Percentiles rank a stretch among this genome's conserved stretches.
Conservation (phyloP, 2,113 vertebrate genomes). For the Gadus macrocephalus region DNA sequence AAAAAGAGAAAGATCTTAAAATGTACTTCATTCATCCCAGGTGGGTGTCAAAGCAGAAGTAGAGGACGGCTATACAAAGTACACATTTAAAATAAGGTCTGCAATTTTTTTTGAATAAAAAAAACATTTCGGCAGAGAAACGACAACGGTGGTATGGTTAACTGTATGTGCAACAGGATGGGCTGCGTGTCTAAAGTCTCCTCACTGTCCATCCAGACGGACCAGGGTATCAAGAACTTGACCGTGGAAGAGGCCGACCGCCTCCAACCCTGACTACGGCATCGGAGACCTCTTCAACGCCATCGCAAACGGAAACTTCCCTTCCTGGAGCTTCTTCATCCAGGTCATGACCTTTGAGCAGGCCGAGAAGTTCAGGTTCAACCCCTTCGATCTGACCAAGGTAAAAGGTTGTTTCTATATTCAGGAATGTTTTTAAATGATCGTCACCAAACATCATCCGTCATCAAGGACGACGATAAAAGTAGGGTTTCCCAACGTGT, state of each 20-base stretch:
- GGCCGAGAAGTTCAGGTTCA: conserved; percentile 84
- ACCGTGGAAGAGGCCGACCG: conserved; percentile 77
- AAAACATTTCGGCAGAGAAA: neutral
- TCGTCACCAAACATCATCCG: too few relatives aligned
- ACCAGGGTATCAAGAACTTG: conserved; percentile 95
- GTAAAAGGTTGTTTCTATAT: conserved; percentile 53
- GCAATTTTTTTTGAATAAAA: neutral
- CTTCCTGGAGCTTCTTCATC: conserved; percentile 90
- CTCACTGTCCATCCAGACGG: conserved; percentile 70
- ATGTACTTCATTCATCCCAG: too few relatives aligned
- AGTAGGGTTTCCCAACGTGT: too few relatives aligned
- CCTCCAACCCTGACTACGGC: conserved; percentile 86
- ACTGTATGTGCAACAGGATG: too few relatives aligned
- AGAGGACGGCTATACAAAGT: too few relatives aligned
- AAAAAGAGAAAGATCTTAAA: too few relatives aligned
- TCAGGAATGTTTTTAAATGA: too few relatives aligned
- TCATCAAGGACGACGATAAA: too few relatives aligned
- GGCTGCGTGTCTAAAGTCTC: too few relatives aligned
- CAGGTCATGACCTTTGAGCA: conserved; percentile 95
- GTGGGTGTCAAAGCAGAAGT: too few relatives aligned
- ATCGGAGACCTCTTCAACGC: conserved; percentile 86
- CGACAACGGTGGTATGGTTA: too few relatives aligned
- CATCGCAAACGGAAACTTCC: conserved; percentile 82
- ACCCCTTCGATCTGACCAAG: conserved; percentile 96
- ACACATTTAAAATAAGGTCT: too few relatives aligned